Evolutionary conservation across 1,140 invertebrate species (phyloP).

Genomic region (Oryctes rhinoceros): DNA sequence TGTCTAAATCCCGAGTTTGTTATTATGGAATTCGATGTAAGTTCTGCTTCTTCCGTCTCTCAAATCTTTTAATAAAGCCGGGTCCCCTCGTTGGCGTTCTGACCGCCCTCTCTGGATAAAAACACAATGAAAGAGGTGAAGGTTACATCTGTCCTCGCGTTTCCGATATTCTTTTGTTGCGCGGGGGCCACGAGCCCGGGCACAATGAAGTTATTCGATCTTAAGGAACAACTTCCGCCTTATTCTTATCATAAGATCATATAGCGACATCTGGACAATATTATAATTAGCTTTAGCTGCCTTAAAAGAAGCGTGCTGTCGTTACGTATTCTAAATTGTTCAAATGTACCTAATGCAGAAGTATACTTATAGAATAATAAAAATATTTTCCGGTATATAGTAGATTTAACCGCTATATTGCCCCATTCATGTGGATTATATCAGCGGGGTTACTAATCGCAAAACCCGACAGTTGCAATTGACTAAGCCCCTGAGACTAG

Average conservation of each 20-base stretch:
- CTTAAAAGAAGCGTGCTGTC: constrained; percentile 9
- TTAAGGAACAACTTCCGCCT: constrained; percentile 37
- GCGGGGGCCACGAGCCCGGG: constrained; percentile 16
- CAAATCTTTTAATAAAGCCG: constrained; percentile 1
- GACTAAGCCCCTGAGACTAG: constrained; percentile 43
- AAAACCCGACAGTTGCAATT: constrained; percentile 33
- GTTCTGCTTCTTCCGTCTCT: background rate
- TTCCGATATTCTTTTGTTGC: constrained; percentile 34
- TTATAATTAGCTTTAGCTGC: constrained; percentile 35
- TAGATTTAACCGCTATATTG: background rate
- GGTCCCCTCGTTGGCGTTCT: background rate
- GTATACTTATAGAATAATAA: background rate
- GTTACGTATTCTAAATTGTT: background rate
- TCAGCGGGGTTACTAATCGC: constrained; percentile 33
- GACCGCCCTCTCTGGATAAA: background rate
- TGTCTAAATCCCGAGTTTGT: constrained; percentile 27
- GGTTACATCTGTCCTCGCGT: constrained; percentile 35
- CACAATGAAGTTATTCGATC: constrained; percentile 39
- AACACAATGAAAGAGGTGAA: constrained; percentile 37
- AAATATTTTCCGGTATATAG: too few species aligned
- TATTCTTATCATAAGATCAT: constrained; percentile 38
- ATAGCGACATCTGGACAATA: constrained; percentile 36
- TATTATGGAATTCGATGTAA: constrained; percentile 32
- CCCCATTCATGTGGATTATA: background rate
- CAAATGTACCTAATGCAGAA: background rate